Evolutionary conservation across 2,888 invertebrate species (phyloP).

Genomic region (Metalampra italica): DNA sequence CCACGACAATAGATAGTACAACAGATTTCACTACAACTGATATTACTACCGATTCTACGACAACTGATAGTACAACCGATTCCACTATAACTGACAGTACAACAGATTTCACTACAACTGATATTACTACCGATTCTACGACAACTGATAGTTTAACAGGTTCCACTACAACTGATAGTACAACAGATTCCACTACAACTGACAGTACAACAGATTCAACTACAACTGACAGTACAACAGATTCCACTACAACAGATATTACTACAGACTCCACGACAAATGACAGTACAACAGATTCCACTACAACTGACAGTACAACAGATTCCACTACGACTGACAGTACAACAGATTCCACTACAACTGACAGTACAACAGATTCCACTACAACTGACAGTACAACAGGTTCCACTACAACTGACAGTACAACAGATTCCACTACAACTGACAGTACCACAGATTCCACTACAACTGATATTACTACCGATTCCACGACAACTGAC

Average conservation of each 20-base stretch:
- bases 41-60: background rate
- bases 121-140: background rate
- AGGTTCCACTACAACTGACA: background rate
- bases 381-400: background rate
- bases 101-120: background rate
- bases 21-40: background rate
- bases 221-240: background rate
- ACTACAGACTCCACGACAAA: background rate
- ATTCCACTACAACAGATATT: background rate
- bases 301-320: background rate
- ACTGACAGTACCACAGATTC: background rate
- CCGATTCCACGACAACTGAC: background rate
- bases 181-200: background rate
- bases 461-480: background rate
- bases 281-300: background rate
- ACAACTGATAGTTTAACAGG: background rate
- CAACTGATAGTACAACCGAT: background rate
- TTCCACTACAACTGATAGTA: background rate
- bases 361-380: background rate
- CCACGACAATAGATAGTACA: background rate
- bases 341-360: background rate
- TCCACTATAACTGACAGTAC: background rate
- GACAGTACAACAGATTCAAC: too few species aligned
- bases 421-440: background rate
- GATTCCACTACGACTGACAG: background rate